Conservation (phyloP, 2,888 invertebrate genomes). For the Myopa testacea region DNA sequence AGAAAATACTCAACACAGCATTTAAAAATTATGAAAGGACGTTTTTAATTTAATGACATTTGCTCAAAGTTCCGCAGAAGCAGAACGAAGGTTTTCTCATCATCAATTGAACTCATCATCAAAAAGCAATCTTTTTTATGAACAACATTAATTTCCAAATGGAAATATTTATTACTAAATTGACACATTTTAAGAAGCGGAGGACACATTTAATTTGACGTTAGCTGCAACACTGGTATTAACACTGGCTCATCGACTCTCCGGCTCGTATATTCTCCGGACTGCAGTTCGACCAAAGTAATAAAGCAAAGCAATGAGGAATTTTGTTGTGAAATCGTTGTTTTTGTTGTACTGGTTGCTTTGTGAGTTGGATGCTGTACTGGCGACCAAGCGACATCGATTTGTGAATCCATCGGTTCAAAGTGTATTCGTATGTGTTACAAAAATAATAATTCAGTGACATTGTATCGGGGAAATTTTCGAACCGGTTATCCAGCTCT, state of each 20-base stretch:
- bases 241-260: constrained; percentile 3
- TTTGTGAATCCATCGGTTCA: constrained; percentile 20
- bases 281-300: constrained; percentile 22
- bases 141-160: too few species aligned
- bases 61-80: too few species aligned
- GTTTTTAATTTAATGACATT: too few species aligned
- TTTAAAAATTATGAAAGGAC: too few species aligned
- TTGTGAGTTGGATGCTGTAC: background rate
- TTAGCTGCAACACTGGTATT: background rate
- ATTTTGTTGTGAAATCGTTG: constrained; percentile 21
- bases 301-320: constrained; percentile 37
- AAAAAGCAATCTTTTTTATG: too few species aligned
- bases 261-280: background rate
- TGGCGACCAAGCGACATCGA: constrained; percentile 24
- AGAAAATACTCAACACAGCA: too few species aligned
- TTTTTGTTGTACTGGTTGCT: constrained; percentile 6
- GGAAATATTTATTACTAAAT: too few species aligned
- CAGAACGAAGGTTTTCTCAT: too few species aligned
- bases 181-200: too few species aligned
- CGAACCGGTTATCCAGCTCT: background rate
- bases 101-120: too few species aligned
- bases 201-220: too few species aligned
- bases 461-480: background rate
- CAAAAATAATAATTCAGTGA: constrained; percentile 9
- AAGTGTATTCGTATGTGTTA: constrained; percentile 19